Evolutionary conservation across 2,113 vertebrate species (phyloP).

Genomic region (Nymphicus hollandicus): DNA sequence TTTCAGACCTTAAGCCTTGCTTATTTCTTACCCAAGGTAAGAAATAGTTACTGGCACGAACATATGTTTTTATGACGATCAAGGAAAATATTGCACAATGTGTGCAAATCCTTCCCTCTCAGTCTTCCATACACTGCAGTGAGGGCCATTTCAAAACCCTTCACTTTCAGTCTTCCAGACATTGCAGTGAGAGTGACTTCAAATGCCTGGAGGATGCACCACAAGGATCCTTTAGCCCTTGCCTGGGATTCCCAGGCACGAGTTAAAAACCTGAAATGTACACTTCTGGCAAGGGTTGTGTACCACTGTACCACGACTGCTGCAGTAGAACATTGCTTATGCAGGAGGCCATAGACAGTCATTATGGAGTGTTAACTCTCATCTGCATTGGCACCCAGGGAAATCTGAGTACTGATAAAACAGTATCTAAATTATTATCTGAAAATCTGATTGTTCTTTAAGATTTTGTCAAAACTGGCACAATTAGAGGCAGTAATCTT

Average conservation of each 20-base stretch:
- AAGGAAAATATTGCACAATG: not conserved
- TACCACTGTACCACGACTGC: rapidly evolving
- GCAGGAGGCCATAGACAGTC: rapidly evolving
- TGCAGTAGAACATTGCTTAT: not conserved
- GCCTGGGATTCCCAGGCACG: not conserved
- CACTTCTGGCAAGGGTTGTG: not conserved
- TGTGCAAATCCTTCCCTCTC: not conserved
- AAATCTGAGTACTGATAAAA: not conserved
- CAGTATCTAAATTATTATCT: not conserved
- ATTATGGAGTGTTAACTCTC: not conserved
- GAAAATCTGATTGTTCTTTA: not conserved
- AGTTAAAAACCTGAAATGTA: not conserved
- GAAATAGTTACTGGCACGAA: not conserved
- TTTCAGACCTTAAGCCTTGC: not conserved
- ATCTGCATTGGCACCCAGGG: not conserved
- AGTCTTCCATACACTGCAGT: not conserved
- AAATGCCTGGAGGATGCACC: not conserved
- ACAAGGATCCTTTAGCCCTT: not conserved
- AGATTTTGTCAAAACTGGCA: not conserved
- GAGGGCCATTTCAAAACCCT: not conserved
- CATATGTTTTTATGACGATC: not conserved
- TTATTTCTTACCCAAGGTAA: not conserved
- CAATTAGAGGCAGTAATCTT: not conserved
- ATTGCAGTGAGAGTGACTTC: not conserved
- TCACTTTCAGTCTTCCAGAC: not conserved